A percentile compares a stretch with the other conserved stretches of the same genome.
Evolutionary conservation across 2,888 invertebrate genomes (phyloP).

Genomic region (Drosophila mimetica): DNA sequence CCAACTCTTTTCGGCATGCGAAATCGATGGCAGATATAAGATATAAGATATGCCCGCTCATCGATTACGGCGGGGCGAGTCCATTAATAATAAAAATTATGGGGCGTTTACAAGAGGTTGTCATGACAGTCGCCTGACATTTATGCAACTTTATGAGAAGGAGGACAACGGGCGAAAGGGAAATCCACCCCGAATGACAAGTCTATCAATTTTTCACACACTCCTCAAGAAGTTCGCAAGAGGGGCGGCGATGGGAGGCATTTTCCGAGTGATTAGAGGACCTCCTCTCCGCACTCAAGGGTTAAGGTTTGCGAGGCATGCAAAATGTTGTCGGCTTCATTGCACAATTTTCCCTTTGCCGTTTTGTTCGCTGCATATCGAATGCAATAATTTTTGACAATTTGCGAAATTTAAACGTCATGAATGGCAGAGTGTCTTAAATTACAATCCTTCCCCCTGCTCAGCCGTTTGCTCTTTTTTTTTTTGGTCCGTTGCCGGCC

Average conservation of each 20-base stretch:
- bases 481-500: too few relatives aligned
- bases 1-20: conserved; percentile 22
- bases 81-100: conserved; percentile 77
- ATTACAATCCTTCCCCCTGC: conserved; percentile 49
- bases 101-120: conserved; percentile 79
- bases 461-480: conserved; percentile 4
- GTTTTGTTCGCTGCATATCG: conserved; percentile 57
- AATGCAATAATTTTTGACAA: conserved; percentile 62
- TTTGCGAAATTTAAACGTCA: conserved; percentile 59
- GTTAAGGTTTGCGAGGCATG: conserved; percentile 46
- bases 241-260: conserved; percentile 37
- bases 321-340: conserved; percentile 67
- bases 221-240: conserved; percentile 60
- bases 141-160: conserved; percentile 74
- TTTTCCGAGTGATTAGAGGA: conserved; percentile 53
- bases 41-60: conserved; percentile 26
- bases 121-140: conserved; percentile 77
- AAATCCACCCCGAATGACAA: conserved; percentile 71
- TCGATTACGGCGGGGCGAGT: conserved; percentile 58
- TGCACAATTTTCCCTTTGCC: conserved; percentile 59
- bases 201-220: conserved; percentile 79
- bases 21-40: conserved; percentile 24
- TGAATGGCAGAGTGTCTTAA: conserved; percentile 67
- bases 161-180: conserved; percentile 24
- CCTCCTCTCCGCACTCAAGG: conserved; percentile 36